Percentiles rank a stretch among this genome's conserved stretches.
Conservation (phyloP, 2,888 invertebrate genomes). For the Brachyptera risi region DNA sequence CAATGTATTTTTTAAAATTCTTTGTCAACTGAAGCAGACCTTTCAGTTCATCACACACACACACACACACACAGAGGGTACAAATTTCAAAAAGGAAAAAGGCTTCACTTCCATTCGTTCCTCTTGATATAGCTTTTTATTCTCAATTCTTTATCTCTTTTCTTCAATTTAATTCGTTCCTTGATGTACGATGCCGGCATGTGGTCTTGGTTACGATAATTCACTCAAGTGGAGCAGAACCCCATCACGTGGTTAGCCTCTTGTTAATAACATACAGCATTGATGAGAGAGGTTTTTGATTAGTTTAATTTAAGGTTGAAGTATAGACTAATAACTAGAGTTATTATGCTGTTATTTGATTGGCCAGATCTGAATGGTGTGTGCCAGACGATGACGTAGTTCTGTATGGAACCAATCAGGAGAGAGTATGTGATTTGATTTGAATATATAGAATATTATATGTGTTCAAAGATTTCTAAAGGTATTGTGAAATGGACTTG, state of each 20-base stretch:
- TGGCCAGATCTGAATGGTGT: not conserved
- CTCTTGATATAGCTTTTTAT: too few relatives aligned
- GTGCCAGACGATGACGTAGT: not conserved
- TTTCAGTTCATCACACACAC: too few relatives aligned
- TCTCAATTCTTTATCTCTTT: not conserved
- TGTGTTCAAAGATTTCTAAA: too few relatives aligned
- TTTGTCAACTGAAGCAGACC: too few relatives aligned
- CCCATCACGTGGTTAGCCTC: slow-evolving; percentile 1
- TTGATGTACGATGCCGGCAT: not conserved
- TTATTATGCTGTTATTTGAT: not conserved
- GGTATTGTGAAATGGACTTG: too few relatives aligned
- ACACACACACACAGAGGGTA: too few relatives aligned
- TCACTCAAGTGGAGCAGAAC: slow-evolving; percentile 19
- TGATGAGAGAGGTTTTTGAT: slow-evolving; percentile 6
- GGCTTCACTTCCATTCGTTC: too few relatives aligned
- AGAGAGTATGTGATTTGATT: not conserved
- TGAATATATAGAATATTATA: too few relatives aligned
- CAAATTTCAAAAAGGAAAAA: too few relatives aligned
- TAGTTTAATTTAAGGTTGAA: slow-evolving; percentile 17
- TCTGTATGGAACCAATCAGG: not conserved
- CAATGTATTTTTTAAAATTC: too few relatives aligned
- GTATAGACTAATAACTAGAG: not conserved
- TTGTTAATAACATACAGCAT: too few relatives aligned
- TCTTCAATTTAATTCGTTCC: slow-evolving; percentile 13
- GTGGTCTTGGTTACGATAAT: slow-evolving; percentile 18